Evolutionary conservation across 1,140 invertebrate genomes (phyloP).

Genomic region (Dendrolimus punctatus): DNA sequence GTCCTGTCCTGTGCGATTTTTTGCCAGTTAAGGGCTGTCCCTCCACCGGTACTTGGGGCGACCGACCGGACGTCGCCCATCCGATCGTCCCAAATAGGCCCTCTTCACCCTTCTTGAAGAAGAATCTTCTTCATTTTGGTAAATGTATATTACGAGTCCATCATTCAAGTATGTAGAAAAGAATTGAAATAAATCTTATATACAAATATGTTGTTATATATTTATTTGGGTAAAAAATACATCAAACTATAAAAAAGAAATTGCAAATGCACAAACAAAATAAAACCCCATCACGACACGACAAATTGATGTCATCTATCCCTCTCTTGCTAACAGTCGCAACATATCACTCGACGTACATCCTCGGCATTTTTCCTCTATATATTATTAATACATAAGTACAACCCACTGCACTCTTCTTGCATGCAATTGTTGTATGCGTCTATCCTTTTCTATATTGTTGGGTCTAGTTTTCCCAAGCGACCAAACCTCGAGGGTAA

Average conservation of each 20-base stretch:
- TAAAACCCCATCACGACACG: slow-evolving; percentile 70
- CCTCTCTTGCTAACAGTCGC: slow-evolving; percentile 66
- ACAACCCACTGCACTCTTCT: slow-evolving; percentile 45
- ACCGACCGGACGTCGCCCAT: no score
- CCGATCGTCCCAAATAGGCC: no score
- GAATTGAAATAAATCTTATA: no score
- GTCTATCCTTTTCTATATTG: slow-evolving; percentile 66
- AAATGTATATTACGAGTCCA: no score
- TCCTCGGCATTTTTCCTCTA: slow-evolving; percentile 69
- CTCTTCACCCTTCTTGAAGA: no score
- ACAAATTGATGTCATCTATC: slow-evolving; percentile 71
- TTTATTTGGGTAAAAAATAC: neutral
- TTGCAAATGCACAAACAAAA: slow-evolving; percentile 60
- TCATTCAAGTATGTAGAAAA: no score
- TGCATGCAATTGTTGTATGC: slow-evolving; percentile 28
- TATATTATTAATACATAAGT: slow-evolving; percentile 71
- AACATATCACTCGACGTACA: slow-evolving; percentile 66
- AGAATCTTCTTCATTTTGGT: no score
- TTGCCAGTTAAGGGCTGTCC: no score
- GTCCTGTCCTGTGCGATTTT: no score
- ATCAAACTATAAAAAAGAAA: slow-evolving; percentile 30
- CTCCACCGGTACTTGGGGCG: no score
- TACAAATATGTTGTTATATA: no score
- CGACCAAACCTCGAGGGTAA: slow-evolving; percentile 65
- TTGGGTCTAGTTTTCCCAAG: slow-evolving; percentile 71